phyloP scores from a whole-genome alignment of 2,888 invertebrate genomes.

The Stenodera caucasica region DNA sequence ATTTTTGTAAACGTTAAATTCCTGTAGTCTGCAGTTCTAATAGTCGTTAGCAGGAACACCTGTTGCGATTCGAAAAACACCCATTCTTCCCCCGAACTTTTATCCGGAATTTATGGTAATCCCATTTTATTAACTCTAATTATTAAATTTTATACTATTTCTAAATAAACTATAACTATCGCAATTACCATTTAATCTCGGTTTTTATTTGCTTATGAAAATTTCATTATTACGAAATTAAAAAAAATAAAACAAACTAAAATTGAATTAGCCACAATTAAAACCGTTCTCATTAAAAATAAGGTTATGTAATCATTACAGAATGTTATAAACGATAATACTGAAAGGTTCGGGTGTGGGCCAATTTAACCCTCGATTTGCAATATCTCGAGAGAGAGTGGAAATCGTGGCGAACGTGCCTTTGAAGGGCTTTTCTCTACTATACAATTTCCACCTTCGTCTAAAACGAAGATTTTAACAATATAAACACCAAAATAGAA shows the following conservation, averaged over 20 bases:
- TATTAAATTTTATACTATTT: conserved; percentile 25
- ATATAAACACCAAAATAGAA: no score
- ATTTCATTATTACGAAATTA: background rate
- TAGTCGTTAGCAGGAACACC: conserved; percentile 22
- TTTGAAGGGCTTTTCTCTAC: background rate
- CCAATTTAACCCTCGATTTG: conserved; percentile 6
- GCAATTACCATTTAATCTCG: background rate
- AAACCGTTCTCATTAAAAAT: background rate
- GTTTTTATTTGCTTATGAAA: background rate
- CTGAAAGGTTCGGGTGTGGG: background rate
- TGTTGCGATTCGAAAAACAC: conserved; percentile 28
- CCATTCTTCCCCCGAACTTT: conserved; percentile 16
- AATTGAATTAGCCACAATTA: no score
- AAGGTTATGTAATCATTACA: background rate
- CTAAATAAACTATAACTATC: background rate
- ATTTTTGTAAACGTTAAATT: conserved; percentile 10
- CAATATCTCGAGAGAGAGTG: background rate
- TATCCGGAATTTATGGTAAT: conserved; percentile 27
- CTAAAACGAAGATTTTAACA: no score
- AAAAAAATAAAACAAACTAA: no score
- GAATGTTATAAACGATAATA: background rate
- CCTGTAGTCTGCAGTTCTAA: conserved; percentile 1
- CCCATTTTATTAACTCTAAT: conserved; percentile 22
- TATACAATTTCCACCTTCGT: background rate
- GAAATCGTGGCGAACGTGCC: background rate